These are phyloP conservation scores for Terebella lapidaria DNA, from an alignment of 2,888 invertebrate species.

Conservation along the genomic window DNA sequence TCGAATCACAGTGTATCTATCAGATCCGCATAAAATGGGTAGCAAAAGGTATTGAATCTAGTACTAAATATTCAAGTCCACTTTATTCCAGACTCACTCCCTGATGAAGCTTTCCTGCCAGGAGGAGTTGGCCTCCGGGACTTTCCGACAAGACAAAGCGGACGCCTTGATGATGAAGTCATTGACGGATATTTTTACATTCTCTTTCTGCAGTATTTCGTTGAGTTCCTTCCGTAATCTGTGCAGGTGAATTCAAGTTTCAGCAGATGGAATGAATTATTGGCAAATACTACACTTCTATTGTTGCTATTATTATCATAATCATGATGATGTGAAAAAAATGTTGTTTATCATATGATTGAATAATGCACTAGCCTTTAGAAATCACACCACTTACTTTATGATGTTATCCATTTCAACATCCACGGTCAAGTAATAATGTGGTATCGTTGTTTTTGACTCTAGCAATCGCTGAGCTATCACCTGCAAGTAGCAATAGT, in stretches of 20 bases:
- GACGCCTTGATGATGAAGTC: slow-evolving; percentile 94
- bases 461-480: slow-evolving; percentile 83
- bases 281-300: too few relatives aligned
- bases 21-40: too few relatives aligned
- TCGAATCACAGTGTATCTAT: too few relatives aligned
- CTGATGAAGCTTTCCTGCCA: slow-evolving; percentile 92
- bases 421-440: slow-evolving; percentile 89
- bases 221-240: slow-evolving; percentile 73
- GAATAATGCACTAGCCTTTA: too few relatives aligned
- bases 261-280: too few relatives aligned
- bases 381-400: slow-evolving; percentile 52
- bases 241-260: slow-evolving; percentile 6
- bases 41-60: too few relatives aligned
- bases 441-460: slow-evolving; percentile 91
- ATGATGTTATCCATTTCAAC: slow-evolving; percentile 74
- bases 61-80: too few relatives aligned
- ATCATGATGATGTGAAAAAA: neutral
- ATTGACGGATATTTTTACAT: slow-evolving; percentile 85
- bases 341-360: neutral
- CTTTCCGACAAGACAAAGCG: slow-evolving; percentile 79
- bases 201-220: slow-evolving; percentile 69
- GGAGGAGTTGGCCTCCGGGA: slow-evolving; percentile 89
- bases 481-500: slow-evolving; percentile 53
- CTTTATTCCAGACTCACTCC: too few relatives aligned
- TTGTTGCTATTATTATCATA: neutral